Evolutionary conservation across 2,888 invertebrate genomes (phyloP), one percentile per base, ranked within the genome.

Genomic region (Leptothorax acervorum): DNA sequence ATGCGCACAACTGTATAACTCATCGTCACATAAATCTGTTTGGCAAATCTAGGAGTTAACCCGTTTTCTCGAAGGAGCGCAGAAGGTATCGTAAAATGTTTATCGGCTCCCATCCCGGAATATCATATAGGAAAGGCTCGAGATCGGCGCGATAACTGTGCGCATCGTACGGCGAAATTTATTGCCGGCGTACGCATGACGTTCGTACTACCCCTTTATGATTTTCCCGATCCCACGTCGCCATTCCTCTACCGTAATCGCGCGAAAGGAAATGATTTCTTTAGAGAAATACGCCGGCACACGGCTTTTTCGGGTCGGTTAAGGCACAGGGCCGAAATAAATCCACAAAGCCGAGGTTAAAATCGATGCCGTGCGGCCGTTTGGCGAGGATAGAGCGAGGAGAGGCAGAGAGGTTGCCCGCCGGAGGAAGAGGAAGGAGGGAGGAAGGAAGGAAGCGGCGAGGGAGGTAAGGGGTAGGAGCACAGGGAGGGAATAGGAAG

Each of bases 331-430:
- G 83, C 84, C 86, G 83, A 88, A 89, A 88, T 89, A 90, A 89
- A 90, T 90, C 87, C 86, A 88, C 86, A 90, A 86, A 88, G 90
- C 88, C 85, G 85, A 84, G 87, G 90, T 90, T 88, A 87, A 88
- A 90, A 90, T 90, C 90, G 87, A 90, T 90, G 87, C 87, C 68
- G 83, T 51, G 83, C 85, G 89, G 88, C 86, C 86, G 89, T 90
- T 89, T 85, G 83, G 88, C 66, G 74, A 78, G 84, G 86, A 83
- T 84, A 76, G 85, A 81, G 39, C 62, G 35, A 79, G 71, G 84
- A 81, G 73, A 65, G 57, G 65, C 51, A 73, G 65, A 74, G 39
- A 39, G 71, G 23, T 39, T 71, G 53, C 71, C 71, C n/a, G 35
- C 9, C 39, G 31, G 39, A 31, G 66, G 48, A 45, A 71, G 68